Conservation (phyloP, 2,113 vertebrate genomes). For the Megalops atlanticus region DNA sequence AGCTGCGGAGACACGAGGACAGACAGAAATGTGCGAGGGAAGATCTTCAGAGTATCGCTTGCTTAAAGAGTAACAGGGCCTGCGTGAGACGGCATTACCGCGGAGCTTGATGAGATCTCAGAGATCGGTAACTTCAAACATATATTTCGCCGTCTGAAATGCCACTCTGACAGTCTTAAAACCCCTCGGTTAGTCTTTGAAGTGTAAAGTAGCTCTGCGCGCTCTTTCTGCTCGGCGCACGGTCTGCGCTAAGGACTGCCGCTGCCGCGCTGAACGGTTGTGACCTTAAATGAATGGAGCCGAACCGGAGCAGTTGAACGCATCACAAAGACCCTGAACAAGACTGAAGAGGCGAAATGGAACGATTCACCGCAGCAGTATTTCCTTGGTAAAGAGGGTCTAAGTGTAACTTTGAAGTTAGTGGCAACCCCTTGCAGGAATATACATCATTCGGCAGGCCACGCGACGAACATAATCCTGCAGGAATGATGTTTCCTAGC, state of each 20-base stretch:
- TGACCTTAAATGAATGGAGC: not conserved
- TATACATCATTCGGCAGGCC: no score
- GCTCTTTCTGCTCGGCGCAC: not conserved
- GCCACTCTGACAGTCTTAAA: not conserved
- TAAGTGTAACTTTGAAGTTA: no score
- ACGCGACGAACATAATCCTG: no score
- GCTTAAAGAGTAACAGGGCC: constrained; percentile 1
- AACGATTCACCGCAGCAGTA: no score
- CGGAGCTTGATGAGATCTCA: not conserved
- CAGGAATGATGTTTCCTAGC: no score
- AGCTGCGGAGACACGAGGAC: not conserved
- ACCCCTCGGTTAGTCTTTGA: not conserved
- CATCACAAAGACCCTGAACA: not conserved
- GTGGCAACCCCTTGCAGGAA: no score
- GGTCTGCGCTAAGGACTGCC: not conserved
- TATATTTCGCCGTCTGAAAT: not conserved
- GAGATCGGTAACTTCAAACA: not conserved
- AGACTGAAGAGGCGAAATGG: not conserved
- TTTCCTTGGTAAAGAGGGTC: no score
- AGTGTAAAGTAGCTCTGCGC: constrained; percentile 3
- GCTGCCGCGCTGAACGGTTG: not conserved
- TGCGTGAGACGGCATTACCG: not conserved
- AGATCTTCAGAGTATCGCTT: not conserved
- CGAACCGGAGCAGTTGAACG: not conserved
- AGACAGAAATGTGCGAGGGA: not conserved